These are phyloP conservation scores for Drosophila borealis DNA, from an alignment of 2,888 invertebrate genomes.

Conservation along the genomic window DNA sequence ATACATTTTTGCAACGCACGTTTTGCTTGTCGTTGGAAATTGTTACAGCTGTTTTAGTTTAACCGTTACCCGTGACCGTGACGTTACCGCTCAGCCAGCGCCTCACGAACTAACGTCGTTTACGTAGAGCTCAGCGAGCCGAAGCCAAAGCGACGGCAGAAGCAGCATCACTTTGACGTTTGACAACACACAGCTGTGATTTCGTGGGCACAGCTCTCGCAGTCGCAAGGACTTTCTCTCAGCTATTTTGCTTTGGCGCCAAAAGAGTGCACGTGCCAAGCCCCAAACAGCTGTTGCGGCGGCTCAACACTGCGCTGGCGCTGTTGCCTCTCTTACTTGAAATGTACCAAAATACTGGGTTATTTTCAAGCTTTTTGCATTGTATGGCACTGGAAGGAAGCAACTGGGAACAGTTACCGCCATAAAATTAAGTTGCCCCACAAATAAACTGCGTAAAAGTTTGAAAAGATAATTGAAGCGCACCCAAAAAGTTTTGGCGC, in stretches of 20 bases:
- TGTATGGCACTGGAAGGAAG: slow-evolving; percentile 52
- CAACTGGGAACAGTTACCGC: slow-evolving; percentile 49
- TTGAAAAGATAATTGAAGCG: background rate
- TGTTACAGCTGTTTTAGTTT: background rate
- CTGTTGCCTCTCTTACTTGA: slow-evolving; percentile 2
- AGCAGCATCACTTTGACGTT: slow-evolving; percentile 70
- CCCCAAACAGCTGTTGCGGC: slow-evolving; percentile 62
- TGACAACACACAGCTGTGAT: slow-evolving; percentile 70
- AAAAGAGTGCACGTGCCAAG: slow-evolving; percentile 56
- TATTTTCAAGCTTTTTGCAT: slow-evolving; percentile 19
- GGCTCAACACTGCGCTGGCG: slow-evolving; percentile 26
- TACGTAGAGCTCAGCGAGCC: slow-evolving; percentile 18
- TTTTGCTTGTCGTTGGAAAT: slow-evolving; percentile 20
- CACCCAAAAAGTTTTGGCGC: slow-evolving; percentile 43
- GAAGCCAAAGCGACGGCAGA: slow-evolving; percentile 27
- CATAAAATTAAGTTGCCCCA: slow-evolving; percentile 23
- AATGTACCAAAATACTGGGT: slow-evolving; percentile 42
- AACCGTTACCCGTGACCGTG: slow-evolving; percentile 49
- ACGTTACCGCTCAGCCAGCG: slow-evolving; percentile 74
- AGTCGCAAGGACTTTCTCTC: slow-evolving; percentile 36
- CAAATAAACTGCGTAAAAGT: slow-evolving; percentile 5
- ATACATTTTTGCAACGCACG: slow-evolving; percentile 24
- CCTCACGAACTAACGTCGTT: slow-evolving; percentile 74
- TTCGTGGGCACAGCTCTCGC: slow-evolving; percentile 33
- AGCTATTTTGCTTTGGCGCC: slow-evolving; percentile 61